Evolutionary conservation across 1,140 invertebrate species (phyloP).

Genomic region (Drosophila carrolli): DNA sequence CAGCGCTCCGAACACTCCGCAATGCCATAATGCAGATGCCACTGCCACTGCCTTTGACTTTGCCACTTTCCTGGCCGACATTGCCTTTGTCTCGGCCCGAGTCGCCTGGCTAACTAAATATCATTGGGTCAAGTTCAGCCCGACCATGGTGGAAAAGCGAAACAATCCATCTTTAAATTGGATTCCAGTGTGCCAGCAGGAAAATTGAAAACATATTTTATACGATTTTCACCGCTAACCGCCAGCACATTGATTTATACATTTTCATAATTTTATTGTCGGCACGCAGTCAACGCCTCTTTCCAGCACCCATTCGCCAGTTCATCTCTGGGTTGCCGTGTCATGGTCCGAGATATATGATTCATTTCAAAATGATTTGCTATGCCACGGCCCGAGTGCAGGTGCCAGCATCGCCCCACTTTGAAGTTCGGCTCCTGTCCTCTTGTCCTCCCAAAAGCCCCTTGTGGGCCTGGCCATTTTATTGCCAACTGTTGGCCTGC

Average conservation of each 20-base stretch:
- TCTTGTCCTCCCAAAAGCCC: conserved; percentile 12
- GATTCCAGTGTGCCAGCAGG: conserved; percentile 40
- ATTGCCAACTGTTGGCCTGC: conserved; percentile 39
- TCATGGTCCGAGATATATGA: conserved; percentile 61
- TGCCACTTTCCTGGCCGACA: conserved; percentile 66
- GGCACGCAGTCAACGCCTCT: conserved; percentile 66
- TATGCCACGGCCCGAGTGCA: conserved; percentile 48
- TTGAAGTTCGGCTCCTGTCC: conserved; percentile 25
- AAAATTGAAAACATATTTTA: conserved; percentile 70
- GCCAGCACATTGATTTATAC: conserved; percentile 64
- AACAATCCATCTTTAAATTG: conserved; percentile 70
- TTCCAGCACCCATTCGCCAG: conserved; percentile 45
- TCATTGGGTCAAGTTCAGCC: conserved; percentile 80
- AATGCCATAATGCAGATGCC: conserved; percentile 46
- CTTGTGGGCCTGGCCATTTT: conserved; percentile 46
- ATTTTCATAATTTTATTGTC: conserved; percentile 77
- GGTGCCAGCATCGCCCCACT: conserved; percentile 41
- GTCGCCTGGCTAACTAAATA: conserved; percentile 66
- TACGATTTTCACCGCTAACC: conserved; percentile 49
- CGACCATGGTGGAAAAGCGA: conserved; percentile 42
- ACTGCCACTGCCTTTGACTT: conserved; percentile 31
- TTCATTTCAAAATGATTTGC: conserved; percentile 75
- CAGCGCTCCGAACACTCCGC: not conserved
- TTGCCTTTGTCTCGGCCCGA: conserved; percentile 25
- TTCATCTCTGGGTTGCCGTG: conserved; percentile 44